phyloP scores from a whole-genome alignment of 2,113 vertebrate species.

The Eptesicus fuscus region DNA sequence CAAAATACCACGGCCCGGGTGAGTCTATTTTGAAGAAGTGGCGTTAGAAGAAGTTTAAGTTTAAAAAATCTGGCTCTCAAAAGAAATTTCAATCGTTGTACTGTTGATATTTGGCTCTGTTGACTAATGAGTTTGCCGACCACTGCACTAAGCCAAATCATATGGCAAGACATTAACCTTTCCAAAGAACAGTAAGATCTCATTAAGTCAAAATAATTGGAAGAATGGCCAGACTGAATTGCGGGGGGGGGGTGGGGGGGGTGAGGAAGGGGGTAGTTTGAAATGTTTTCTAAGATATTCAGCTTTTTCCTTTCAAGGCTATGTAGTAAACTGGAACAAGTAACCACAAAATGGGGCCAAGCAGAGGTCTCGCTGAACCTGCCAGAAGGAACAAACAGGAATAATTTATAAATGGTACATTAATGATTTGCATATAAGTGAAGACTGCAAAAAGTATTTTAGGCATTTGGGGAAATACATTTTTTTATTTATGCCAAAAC shows the following conservation, averaged over 20 bases:
- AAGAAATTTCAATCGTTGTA: too few species aligned
- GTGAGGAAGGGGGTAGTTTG: neutral
- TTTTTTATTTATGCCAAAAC: neutral
- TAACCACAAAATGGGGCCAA: neutral
- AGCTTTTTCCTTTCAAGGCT: conserved; percentile 51
- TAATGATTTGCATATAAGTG: neutral
- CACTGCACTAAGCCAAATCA: neutral
- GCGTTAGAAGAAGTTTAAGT: too few species aligned
- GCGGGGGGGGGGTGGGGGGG: neutral
- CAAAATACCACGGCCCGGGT: too few species aligned
- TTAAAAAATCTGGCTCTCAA: too few species aligned
- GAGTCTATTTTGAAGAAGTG: too few species aligned
- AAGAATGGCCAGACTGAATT: conserved; percentile 2
- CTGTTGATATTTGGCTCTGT: too few species aligned
- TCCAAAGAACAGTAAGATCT: conserved; percentile 56
- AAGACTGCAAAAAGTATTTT: conserved; percentile 10
- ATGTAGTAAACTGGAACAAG: conserved; percentile 3
- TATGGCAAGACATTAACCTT: neutral
- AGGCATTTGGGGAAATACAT: neutral
- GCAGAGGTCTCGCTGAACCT: neutral
- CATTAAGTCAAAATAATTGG: conserved; percentile 55
- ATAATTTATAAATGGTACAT: neutral
- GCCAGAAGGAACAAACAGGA: conserved; percentile 4
- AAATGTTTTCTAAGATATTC: conserved; percentile 35
- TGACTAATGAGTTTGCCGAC: too few species aligned